Evolutionary conservation across 2,888 invertebrate species (phyloP), one percentile per base, ranked within the genome.

Genomic region (Aphidoletes aphidimyza): DNA sequence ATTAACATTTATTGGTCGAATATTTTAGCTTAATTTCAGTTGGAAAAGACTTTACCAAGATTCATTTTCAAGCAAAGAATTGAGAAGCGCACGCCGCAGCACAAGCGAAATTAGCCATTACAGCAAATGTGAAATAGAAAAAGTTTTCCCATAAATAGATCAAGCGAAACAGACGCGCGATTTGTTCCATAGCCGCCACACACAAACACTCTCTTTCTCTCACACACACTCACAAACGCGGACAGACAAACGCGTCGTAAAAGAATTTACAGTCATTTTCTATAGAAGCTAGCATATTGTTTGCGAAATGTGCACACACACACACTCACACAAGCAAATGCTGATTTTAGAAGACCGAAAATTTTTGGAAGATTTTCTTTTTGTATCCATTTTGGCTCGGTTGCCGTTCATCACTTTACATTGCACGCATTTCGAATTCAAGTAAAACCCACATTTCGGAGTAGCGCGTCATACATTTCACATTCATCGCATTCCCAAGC

Each of bases 1-100:
- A 54, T 54, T 54, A 54, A 54, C 54, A 54, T 54, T 54, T 54
- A 54, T 54, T 54, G 54, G 54, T 54, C 54, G 26, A 54, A 54
- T 54, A 54, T 54, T 54, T 54, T 54, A 54, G 54, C 54, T 54
- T 54, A 54, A 54, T 54, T 54, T 54, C 54, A 54, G 22, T 54
- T 54, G 54, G 54, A 54, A 54, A 54, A 54, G 54, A 54, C 54
- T 54, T 54, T 54, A 54, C 54, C 22, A 54, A 54, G 26, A 54
- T 54, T 54, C 54, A 54, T n/a, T 54, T 54, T 54, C 11, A 54
- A 54, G 22, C 22, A 26, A 26, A 54, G 54, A 54, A 22, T 26
- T 54, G 2, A 2, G 17, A 11, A 26, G 54, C 54, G 54, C 54
- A 26, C 22, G 54, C 54, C n/a, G 3, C n/a, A 5, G 11, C 54